Percentiles rank a stretch among this genome's conserved stretches.
These are phyloP conservation scores for Ciconia nigra DNA, from an alignment of 2,797 vertebrate species.

Conservation along the genomic window DNA sequence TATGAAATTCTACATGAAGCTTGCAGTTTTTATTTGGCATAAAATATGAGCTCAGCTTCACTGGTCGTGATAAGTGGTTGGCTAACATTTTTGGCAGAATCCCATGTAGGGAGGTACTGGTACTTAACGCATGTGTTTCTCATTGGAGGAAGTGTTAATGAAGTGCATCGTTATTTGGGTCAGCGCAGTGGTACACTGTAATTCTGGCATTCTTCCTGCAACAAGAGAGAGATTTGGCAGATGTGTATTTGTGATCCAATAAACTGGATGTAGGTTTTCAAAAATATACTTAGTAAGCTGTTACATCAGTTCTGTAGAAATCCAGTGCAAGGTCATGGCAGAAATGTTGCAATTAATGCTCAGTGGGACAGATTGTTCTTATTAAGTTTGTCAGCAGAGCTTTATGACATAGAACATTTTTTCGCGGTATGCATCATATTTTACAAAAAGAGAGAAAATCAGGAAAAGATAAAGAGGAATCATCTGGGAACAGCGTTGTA, in stretches of 20 bases:
- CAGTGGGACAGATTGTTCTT: background rate
- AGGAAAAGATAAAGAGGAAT: background rate
- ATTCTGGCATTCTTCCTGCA: background rate
- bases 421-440: background rate
- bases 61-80: background rate
- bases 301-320: constrained; percentile 4
- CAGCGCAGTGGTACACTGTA: background rate
- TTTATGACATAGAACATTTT: background rate
- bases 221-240: background rate
- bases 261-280: background rate
- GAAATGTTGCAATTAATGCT: background rate
- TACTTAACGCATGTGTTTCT: background rate
- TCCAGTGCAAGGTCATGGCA: background rate
- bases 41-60: background rate
- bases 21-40: background rate
- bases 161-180: background rate
- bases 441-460: background rate
- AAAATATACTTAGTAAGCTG: background rate
- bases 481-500: background rate
- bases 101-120: background rate
- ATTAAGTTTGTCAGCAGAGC: background rate
- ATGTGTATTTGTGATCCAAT: background rate
- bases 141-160: background rate
- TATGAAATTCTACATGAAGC: background rate
- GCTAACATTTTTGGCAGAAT: background rate